phyloP scores from a whole-genome alignment of 2,888 invertebrate species.

The Acleris laterana region DNA sequence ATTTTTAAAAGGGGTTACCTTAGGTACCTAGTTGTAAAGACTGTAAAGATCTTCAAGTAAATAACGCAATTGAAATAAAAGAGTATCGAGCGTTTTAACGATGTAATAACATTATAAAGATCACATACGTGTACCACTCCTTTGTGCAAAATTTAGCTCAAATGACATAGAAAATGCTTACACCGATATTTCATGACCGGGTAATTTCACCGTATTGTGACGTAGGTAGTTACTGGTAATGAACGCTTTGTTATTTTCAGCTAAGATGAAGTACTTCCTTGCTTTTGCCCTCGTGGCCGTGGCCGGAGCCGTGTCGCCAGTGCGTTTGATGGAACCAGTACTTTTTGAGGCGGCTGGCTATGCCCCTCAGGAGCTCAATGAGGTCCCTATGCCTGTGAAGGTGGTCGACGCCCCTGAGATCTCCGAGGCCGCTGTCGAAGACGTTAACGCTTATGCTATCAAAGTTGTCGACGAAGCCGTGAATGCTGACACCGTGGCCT shows the following conservation, averaged over 20 bases:
- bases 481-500: conserved; percentile 8
- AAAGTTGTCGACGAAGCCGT: conserved; percentile 25
- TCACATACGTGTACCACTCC: too few relatives aligned
- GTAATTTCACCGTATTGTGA: too few relatives aligned
- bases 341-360: conserved; percentile 37
- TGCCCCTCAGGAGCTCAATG: conserved; percentile 44
- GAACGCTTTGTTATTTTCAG: conserved; percentile 47
- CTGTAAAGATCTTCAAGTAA: background rate
- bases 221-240: too few relatives aligned
- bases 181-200: too few relatives aligned
- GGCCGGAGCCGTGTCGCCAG: conserved; percentile 53
- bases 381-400: conserved; percentile 17
- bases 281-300: conserved; percentile 59
- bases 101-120: too few relatives aligned
- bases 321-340: conserved; percentile 29
- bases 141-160: too few relatives aligned
- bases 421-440: conserved; percentile 8
- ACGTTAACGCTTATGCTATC: conserved; percentile 7
- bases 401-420: conserved; percentile 23
- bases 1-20: background rate
- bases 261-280: conserved; percentile 65
- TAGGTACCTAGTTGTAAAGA: background rate
- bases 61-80: too few relatives aligned
- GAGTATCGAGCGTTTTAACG: too few relatives aligned
- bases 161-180: too few relatives aligned